These are phyloP conservation scores for Potamarius usumacintae DNA, from an alignment of 2,113 vertebrate species.

Conservation along the genomic window DNA sequence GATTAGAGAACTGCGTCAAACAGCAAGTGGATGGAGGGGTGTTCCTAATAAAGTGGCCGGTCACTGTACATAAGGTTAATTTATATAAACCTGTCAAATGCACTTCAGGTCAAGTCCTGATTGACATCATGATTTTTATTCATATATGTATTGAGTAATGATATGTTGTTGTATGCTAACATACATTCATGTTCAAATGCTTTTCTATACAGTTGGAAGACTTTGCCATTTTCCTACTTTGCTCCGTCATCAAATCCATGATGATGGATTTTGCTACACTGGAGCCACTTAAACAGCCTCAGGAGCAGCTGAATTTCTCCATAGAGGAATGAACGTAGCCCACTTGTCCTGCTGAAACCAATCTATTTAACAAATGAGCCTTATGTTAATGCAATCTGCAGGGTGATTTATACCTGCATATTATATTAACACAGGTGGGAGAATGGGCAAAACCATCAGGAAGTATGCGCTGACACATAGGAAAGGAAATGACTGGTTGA, in stretches of 20 bases:
- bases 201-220: background rate
- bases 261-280: constrained; percentile 25
- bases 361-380: constrained; percentile 45
- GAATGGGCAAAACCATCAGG: constrained; percentile 8
- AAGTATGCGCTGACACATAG: background rate
- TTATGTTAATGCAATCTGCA: constrained; percentile 43
- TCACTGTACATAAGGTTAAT: background rate
- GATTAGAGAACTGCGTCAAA: too few species aligned
- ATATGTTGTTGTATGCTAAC: background rate
- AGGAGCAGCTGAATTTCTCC: background rate
- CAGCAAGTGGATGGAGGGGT: too few species aligned
- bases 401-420: constrained; percentile 31
- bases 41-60: too few species aligned
- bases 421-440: background rate
- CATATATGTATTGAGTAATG: background rate
- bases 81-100: background rate
- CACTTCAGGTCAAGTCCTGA: background rate
- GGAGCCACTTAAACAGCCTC: background rate
- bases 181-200: background rate
- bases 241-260: background rate
- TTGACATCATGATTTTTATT: background rate
- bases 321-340: background rate
- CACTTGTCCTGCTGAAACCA: constrained; percentile 28
- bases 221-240: background rate
- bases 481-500: background rate